These are phyloP conservation scores for Meandrina meandrites DNA, from an alignment of 92 coral and sea anemone genomes.

Conservation along the genomic window DNA sequence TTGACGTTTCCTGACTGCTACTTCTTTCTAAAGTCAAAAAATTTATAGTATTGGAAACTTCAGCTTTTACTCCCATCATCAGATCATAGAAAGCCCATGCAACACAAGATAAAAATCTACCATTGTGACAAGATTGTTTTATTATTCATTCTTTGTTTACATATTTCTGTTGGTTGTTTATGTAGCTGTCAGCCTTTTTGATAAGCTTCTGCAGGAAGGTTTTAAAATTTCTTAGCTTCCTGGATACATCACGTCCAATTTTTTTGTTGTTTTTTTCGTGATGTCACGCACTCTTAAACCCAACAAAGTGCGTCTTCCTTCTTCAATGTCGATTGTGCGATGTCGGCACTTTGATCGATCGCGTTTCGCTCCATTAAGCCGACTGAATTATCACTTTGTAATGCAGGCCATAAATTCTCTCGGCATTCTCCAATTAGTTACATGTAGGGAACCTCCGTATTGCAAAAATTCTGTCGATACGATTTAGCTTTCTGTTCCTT, in stretches of 20 bases:
- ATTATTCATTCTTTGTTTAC: not conserved
- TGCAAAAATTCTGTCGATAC: no score
- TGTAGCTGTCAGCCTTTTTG: not conserved
- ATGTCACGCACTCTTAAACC: not conserved
- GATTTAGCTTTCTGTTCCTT: no score
- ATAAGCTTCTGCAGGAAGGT: not conserved
- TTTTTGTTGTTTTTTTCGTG: not conserved
- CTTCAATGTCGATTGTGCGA: not conserved
- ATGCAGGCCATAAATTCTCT: no score
- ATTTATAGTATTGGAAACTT: not conserved
- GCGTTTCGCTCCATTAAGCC: no score
- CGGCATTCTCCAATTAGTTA: no score
- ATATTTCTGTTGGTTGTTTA: slow-evolving; percentile 10
- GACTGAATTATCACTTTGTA: not conserved
- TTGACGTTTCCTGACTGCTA: not conserved
- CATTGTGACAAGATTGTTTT: not conserved
- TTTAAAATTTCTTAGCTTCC: not conserved
- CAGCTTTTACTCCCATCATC: not conserved
- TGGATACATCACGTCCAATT: not conserved
- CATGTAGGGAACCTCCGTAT: not conserved
- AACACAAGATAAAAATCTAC: slow-evolving; percentile 4
- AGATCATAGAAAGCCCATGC: not conserved
- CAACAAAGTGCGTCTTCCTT: not conserved
- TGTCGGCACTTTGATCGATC: not conserved
- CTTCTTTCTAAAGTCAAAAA: not conserved